A percentile compares a stretch with the other conserved stretches of the same genome.
Evolutionary conservation across 2,888 invertebrate species (phyloP).

Genomic region (Osmoderma eremita): DNA sequence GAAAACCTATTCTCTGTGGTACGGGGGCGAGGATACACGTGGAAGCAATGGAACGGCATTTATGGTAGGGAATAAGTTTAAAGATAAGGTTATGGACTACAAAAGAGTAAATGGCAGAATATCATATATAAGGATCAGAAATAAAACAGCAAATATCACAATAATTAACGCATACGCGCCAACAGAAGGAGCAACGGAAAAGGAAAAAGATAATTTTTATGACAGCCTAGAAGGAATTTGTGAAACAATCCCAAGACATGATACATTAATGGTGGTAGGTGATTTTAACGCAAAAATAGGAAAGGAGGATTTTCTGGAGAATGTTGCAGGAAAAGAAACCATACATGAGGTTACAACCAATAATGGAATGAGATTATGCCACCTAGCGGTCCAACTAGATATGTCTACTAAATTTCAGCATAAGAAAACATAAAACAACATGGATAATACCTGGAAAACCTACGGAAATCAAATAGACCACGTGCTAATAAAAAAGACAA

Average conservation of each 20-base stretch:
- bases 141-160: constrained; percentile 29
- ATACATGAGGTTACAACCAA: constrained; percentile 37
- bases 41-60: too few species aligned
- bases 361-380: too few species aligned
- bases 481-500: constrained; percentile 20
- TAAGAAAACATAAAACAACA: constrained; percentile 34
- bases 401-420: constrained; percentile 40
- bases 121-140: constrained; percentile 17
- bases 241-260: not conserved
- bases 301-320: constrained; percentile 34
- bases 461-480: constrained; percentile 38
- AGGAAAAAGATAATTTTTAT: constrained; percentile 24
- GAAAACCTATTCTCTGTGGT: not conserved
- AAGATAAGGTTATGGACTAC: not conserved
- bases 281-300: constrained; percentile 41
- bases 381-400: not conserved
- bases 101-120: not conserved
- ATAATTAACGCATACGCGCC: constrained; percentile 33
- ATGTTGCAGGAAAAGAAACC: constrained; percentile 36
- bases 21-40: too few species aligned
- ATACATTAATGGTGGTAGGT: constrained; percentile 36
- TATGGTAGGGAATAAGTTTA: too few species aligned
- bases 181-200: constrained; percentile 12
- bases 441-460: constrained; percentile 34
- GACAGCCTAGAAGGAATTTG: constrained; percentile 24